Evolutionary conservation across 2,113 vertebrate species (phyloP).

Genomic region (Ondatra zibethicus): DNA sequence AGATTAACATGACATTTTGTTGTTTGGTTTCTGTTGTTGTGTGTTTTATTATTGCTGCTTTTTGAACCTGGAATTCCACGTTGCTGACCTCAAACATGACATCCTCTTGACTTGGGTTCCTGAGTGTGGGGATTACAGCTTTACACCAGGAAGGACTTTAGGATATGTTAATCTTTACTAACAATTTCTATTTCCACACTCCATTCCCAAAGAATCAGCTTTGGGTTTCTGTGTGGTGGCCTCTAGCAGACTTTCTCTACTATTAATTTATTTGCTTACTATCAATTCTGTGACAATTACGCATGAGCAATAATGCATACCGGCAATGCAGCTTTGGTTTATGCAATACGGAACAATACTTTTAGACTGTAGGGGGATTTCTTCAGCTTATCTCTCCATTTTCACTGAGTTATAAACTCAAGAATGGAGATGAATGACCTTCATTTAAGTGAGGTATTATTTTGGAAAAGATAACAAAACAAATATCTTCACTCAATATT

Average conservation of each 20-base stretch:
- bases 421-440: conserved; percentile 16
- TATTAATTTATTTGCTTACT: neutral
- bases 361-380: neutral
- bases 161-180: neutral
- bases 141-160: neutral
- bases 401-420: neutral
- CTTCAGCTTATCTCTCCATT: conserved; percentile 36
- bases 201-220: neutral
- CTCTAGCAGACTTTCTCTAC: too few relatives aligned
- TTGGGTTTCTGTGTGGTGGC: neutral
- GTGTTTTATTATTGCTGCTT: neutral
- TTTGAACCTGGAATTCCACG: neutral
- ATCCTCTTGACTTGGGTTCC: neutral
- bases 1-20: neutral
- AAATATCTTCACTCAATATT: neutral
- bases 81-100: neutral
- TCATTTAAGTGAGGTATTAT: conserved; percentile 11
- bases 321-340: neutral
- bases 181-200: neutral
- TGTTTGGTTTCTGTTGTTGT: neutral
- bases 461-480: conserved; percentile 38
- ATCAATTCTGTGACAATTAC: neutral
- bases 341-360: neutral
- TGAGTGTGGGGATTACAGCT: neutral
- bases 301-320: neutral